Conservation (phyloP, 2,888 invertebrate species). For the Protonemura montana region DNA sequence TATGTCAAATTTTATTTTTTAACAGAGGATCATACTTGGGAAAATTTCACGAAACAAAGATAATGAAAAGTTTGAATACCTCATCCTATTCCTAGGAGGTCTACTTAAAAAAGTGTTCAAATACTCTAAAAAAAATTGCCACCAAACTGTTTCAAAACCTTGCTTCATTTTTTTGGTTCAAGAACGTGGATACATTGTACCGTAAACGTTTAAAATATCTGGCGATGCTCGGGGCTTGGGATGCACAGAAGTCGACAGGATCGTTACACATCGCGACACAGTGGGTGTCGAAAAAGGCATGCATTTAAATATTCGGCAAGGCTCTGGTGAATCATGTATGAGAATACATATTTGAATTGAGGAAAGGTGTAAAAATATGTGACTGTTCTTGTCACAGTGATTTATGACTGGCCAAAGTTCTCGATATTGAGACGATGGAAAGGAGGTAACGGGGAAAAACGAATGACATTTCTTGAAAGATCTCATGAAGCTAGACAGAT, state of each 20-base stretch:
- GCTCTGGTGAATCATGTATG: background rate
- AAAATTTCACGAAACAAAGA: too few species aligned
- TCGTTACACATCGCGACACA: background rate
- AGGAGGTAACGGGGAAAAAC: background rate
- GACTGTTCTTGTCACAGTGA: background rate
- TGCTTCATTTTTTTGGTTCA: too few species aligned
- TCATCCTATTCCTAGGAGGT: too few species aligned
- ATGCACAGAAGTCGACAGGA: background rate
- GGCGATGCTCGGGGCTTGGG: too few species aligned
- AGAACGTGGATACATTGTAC: too few species aligned
- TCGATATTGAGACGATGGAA: constrained; percentile 21
- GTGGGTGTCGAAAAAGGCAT: background rate
- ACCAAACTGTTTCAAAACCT: too few species aligned
- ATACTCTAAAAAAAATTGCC: too few species aligned
- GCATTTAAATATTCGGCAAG: background rate
- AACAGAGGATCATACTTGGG: too few species aligned
- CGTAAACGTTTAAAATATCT: too few species aligned
- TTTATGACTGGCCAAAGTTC: constrained; percentile 30
- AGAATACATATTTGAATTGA: background rate
- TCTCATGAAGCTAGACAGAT: constrained; percentile 23
- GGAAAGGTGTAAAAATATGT: constrained; percentile 12
- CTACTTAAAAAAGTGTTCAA: too few species aligned
- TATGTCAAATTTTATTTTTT: too few species aligned
- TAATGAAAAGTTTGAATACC: too few species aligned
- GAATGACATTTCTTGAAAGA: constrained; percentile 25